These are phyloP conservation scores for Tinea semifulvella DNA, from an alignment of 2,888 invertebrate species.

Conservation along the genomic window DNA sequence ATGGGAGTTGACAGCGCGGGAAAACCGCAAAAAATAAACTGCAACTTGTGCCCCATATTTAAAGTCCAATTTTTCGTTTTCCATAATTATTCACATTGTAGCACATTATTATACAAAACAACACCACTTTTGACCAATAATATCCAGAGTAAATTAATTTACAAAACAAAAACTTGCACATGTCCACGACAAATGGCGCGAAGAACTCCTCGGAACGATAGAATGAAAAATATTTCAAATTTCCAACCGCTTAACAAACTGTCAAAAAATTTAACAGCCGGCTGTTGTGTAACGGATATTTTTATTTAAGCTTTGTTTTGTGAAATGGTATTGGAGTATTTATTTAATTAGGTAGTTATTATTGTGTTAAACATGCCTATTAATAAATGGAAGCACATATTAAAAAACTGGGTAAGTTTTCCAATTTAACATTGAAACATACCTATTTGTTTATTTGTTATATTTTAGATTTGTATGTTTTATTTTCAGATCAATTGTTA, in stretches of 20 bases:
- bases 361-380: slow-evolving; percentile 32
- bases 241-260: slow-evolving; percentile 17
- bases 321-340: slow-evolving; percentile 21
- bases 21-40: too few relatives aligned
- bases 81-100: too few relatives aligned
- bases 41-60: too few relatives aligned
- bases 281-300: slow-evolving; percentile 14
- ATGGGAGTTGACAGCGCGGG: too few relatives aligned
- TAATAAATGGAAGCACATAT: slow-evolving; percentile 51
- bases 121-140: too few relatives aligned
- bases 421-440: too few relatives aligned
- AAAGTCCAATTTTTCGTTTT: too few relatives aligned
- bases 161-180: too few relatives aligned
- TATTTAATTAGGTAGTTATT: neutral
- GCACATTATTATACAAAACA: too few relatives aligned
- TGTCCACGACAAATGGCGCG: too few relatives aligned
- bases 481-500: slow-evolving; percentile 59
- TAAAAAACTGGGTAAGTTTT: slow-evolving; percentile 50
- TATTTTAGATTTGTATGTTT: neutral
- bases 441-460: slow-evolving; percentile 1
- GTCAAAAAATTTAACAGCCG: slow-evolving; percentile 1
- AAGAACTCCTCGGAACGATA: too few relatives aligned
- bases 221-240: neutral
- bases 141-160: too few relatives aligned
- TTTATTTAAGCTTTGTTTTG: slow-evolving; percentile 26